Evolutionary conservation across 2,888 invertebrate genomes (phyloP), one percentile per base, ranked within the genome.

Genomic region (Cataglyphis rosenhaueri): DNA sequence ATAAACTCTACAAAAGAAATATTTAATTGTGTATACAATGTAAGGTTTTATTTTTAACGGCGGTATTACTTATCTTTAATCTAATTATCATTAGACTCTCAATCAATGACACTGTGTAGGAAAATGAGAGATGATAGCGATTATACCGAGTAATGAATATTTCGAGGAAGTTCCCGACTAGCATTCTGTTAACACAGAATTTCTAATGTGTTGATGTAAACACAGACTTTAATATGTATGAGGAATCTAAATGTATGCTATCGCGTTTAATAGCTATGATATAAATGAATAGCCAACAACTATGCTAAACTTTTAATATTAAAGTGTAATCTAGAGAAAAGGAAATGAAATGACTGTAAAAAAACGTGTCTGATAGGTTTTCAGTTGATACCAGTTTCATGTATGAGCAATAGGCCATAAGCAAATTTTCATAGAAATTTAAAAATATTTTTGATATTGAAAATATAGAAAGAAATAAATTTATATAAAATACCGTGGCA

Each of bases 141-240:
- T 66, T 65, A 65, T 52, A 66, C 12, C 38, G 15, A 61, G 29
- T 32, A 62, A 10, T 73, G 9, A 61, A 48, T 61, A 81, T 81
- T 65, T 85, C 75, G 32, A 3, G 57, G 59, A 83, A 83, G n/a
- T 86, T 86, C 61, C 70, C 52, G 70, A 61, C 15, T 12, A 65
- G 35, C 6, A 35, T 35, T 35, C 35, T 73, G 57, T 81, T 41
- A 32, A 29, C 12, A 18, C 65, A 52, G 35, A 75, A 38, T 74
- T 65, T 66, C n/a, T 25, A 65, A 65, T 75, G 12, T 35, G n/a
- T 75, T 65, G 66, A 52, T 25, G 65, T 64, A 52, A 65, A 75
- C 48, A 65, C 35, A 64, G 18, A 65, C 25, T 75, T 75, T 65
- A 65, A 75, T 75, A 75, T 75, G 75, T 52, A 65, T 65, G 75